A percentile compares a stretch with the other conserved stretches of the same genome.
Evolutionary conservation across 2,113 vertebrate species (phyloP).

Genomic region (Turnix velox): DNA sequence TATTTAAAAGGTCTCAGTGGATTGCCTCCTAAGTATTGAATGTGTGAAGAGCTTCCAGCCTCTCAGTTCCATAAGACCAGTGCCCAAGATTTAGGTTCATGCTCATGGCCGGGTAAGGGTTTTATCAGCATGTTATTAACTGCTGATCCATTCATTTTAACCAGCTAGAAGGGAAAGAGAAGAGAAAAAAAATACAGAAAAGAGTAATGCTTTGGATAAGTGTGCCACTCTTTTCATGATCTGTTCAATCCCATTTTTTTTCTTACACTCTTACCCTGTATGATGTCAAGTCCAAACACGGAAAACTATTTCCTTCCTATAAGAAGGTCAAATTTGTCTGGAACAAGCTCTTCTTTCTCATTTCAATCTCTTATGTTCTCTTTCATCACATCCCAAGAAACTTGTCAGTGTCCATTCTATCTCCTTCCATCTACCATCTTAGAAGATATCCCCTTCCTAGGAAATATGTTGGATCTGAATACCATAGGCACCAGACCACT

Average conservation of each 20-base stretch:
- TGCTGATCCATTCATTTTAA: background rate
- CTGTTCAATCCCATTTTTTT: background rate
- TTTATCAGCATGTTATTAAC: background rate
- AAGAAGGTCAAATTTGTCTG: background rate
- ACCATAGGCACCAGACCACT: background rate
- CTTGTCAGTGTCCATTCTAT: background rate
- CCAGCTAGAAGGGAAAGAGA: background rate
- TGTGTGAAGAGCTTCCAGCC: background rate
- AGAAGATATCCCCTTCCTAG: background rate
- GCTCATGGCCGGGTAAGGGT: accelerated
- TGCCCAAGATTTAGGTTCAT: background rate
- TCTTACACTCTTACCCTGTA: background rate
- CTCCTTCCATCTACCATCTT: background rate
- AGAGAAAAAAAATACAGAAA: background rate
- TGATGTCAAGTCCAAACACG: background rate
- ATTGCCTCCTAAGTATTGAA: background rate
- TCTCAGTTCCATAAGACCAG: background rate
- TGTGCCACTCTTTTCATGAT: background rate
- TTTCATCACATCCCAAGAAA: background rate
- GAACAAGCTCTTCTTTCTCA: background rate
- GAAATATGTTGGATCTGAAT: background rate
- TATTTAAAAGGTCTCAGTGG: background rate
- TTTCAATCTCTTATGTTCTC: background rate
- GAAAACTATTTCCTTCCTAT: background rate
- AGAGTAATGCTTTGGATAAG: background rate